Evolutionary conservation across 2,888 invertebrate genomes (phyloP), one percentile per base, ranked within the genome.

Genomic region (Macaria liturata): DNA sequence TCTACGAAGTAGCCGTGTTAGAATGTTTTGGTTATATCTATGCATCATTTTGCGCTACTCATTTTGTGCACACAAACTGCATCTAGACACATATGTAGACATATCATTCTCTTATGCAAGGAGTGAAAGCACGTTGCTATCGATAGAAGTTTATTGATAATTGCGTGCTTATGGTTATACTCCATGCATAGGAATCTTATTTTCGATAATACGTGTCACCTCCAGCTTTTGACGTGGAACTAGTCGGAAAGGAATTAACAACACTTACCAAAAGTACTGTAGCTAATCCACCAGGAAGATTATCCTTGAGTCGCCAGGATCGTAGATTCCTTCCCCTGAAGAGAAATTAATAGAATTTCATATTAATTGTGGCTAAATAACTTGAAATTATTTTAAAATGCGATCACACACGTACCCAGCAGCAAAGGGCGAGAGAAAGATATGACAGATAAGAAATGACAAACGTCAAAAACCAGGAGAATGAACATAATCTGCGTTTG

Each of bases 141-240:
- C 6, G n/a, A 45, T 4, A 42, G 20, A 50, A 44, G 30, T 51
- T 52, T 42, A 42, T 9, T 31, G n/a, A 39, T 54, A 61, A 59
- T n/a, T 61, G 61, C 64, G 62, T 64, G 64, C 62, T 66, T 57
- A 40, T 44, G 52, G 61, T 61, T 59, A 59, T 44, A 61, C 57
- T 62, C 57, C 51, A 61, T 47, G 65, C 66, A 78, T 78, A 79
- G 75, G 78, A 77, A 82, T 80, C 75, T 77, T 74, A 78, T 81
- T 83, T 83, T 79, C 83, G 85, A 83, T 90, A 88, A 88, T 91
- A 91, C 91, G 91, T 91, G 91, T 91, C 91, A 91, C 90, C 89
- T 86, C 85, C 84, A 89, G 85, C 88, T 88, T 90, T 91, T 91
- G 91, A 91, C 91, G 91, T 91, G 91, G 91, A 90, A 90, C 85